Conservation (phyloP, 1,140 invertebrate genomes). For the Steinernema khuongi region DNA sequence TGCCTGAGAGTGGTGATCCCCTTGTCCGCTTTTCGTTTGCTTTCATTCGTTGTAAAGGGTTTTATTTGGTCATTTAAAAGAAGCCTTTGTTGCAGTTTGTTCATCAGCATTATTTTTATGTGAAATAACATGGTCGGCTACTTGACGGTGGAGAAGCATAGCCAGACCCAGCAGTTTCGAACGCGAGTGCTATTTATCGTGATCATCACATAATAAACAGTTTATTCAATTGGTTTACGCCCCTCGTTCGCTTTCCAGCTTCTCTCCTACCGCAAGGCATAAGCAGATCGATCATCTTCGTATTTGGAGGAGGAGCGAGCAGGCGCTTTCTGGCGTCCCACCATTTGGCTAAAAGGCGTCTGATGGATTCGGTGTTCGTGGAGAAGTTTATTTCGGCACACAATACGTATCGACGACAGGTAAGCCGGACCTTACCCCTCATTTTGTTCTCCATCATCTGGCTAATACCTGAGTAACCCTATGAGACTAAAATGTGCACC, state of each 20-base stretch:
- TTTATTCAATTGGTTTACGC: neutral
- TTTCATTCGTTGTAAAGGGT: constrained; percentile 1
- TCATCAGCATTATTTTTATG: neutral
- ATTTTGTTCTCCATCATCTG: too few species aligned
- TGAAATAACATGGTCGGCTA: too few species aligned
- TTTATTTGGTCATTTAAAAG: neutral
- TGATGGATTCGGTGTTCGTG: constrained; percentile 34
- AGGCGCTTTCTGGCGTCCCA: neutral
- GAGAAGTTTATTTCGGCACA: constrained; percentile 45
- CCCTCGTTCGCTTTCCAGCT: neutral
- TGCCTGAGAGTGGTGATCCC: neutral
- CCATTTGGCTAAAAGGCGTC: constrained; percentile 3
- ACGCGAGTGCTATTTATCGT: neutral
- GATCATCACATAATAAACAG: neutral
- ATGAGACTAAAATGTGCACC: too few species aligned
- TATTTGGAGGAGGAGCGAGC: neutral
- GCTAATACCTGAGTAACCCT: too few species aligned
- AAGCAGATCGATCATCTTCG: constrained; percentile 15
- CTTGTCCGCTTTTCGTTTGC: neutral
- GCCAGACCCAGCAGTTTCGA: too few species aligned
- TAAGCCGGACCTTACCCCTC: too few species aligned
- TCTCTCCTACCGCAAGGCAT: neutral
- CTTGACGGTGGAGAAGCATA: too few species aligned
- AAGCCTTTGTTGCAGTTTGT: neutral
- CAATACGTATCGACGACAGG: constrained; percentile 40